Evolutionary conservation across 1,140 invertebrate species (phyloP).

Genomic region (Zaprionus vittiger): DNA sequence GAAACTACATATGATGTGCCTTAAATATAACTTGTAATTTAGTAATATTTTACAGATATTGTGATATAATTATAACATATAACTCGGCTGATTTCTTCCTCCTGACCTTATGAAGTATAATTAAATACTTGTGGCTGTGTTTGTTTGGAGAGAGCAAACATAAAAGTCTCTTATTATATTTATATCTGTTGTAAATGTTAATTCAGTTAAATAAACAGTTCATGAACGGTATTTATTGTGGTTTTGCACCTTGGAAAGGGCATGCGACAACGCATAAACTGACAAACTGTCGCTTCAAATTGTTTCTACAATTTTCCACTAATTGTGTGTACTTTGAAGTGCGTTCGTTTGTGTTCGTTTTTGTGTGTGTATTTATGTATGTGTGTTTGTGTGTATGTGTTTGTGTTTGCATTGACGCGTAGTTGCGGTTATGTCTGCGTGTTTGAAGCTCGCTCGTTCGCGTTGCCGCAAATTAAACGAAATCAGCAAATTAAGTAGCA

Average conservation of each 20-base stretch:
- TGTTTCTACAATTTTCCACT: conserved; percentile 36
- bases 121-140: background rate
- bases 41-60: too few relatives aligned
- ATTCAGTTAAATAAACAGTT: background rate
- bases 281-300: conserved; percentile 8
- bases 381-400: background rate
- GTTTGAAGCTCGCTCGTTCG: conserved; percentile 14
- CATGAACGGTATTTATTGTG: background rate
- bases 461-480: conserved; percentile 40
- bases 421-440: conserved; percentile 21
- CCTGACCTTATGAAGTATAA: background rate
- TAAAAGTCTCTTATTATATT: background rate
- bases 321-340: conserved; percentile 24
- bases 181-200: background rate
- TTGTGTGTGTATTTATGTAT: background rate
- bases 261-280: background rate
- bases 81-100: too few relatives aligned
- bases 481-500: conserved; percentile 50
- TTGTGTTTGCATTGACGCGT: conserved; percentile 1
- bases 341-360: background rate
- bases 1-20: too few relatives aligned
- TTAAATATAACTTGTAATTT: too few relatives aligned
- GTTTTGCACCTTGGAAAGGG: conserved; percentile 4
- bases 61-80: too few relatives aligned
- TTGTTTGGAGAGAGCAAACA: background rate